A percentile compares a stretch with the other conserved stretches of the same genome.
These are phyloP conservation scores for Cheilosia vulpina DNA, from an alignment of 2,888 invertebrate genomes.

Conservation along the genomic window DNA sequence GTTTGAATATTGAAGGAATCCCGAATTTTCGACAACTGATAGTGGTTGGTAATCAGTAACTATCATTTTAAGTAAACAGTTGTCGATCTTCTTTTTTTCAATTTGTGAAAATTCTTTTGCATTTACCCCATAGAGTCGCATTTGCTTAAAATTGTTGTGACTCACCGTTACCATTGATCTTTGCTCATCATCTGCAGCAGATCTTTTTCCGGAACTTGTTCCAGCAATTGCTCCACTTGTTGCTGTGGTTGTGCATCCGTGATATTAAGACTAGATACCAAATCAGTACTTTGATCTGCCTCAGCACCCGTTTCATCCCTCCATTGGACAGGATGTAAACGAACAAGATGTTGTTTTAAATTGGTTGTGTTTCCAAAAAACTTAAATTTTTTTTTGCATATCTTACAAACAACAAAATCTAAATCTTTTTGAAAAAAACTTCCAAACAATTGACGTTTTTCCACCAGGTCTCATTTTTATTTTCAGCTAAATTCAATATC, in stretches of 20 bases:
- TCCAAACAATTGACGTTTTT: no score
- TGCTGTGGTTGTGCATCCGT: neutral
- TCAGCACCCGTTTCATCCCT: conserved; percentile 13
- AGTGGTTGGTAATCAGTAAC: conserved; percentile 21
- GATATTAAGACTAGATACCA: neutral
- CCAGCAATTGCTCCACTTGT: conserved; percentile 8
- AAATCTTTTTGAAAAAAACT: no score
- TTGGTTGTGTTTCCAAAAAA: conserved; percentile 23
- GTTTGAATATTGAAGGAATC: conserved; percentile 8
- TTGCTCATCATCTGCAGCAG: conserved; percentile 4
- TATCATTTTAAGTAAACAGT: conserved; percentile 25
- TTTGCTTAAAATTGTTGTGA: no score
- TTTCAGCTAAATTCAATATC: no score
- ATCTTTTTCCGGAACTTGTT: conserved; percentile 6
- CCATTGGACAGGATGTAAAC: conserved; percentile 22
- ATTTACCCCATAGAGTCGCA: neutral
- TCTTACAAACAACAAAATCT: no score
- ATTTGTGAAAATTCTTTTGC: conserved; percentile 27
- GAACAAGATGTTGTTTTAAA: conserved; percentile 23
- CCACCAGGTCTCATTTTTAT: no score
- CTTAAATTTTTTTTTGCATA: neutral
- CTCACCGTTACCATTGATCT: neutral
- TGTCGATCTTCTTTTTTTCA: conserved; percentile 9
- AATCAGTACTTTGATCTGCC: neutral
- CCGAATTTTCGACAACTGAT: conserved; percentile 21